Evolutionary conservation across 1,140 invertebrate species (phyloP).

Genomic region (Adelges cooleyi): DNA sequence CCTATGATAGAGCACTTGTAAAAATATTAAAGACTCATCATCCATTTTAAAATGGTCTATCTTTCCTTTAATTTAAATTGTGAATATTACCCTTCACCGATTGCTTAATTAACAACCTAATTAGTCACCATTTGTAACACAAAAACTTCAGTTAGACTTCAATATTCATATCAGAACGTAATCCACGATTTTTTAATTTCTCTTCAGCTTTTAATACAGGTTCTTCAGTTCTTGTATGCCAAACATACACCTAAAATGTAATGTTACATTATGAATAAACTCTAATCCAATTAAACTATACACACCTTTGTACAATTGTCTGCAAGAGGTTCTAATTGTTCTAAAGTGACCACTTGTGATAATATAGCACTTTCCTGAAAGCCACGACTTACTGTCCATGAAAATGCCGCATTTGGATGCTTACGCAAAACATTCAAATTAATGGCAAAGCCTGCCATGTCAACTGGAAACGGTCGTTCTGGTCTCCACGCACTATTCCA

Average conservation of each 20-base stretch:
- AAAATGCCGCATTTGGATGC: conserved; percentile 60
- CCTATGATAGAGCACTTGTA: no score
- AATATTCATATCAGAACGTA: conserved; percentile 53
- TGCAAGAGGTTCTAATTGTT: conserved; percentile 78
- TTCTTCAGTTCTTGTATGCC: conserved; percentile 91
- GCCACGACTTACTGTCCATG: conserved; percentile 68
- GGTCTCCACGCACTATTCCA: conserved; percentile 80
- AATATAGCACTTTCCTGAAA: conserved; percentile 89
- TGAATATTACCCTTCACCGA: no score
- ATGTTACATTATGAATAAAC: conserved; percentile 4
- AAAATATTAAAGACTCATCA: no score
- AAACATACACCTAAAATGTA: conserved; percentile 65
- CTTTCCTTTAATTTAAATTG: no score
- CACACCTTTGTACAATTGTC: conserved; percentile 73
- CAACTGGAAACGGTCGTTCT: conserved; percentile 83
- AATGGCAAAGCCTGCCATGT: conserved; percentile 98
- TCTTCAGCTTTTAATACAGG: conserved; percentile 56
- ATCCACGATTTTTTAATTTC: conserved; percentile 45
- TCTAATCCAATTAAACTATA: conserved; percentile 1
- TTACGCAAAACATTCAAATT: conserved; percentile 68
- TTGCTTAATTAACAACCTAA: no score
- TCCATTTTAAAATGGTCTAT: no score
- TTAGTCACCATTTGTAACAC: no score
- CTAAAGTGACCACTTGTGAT: conserved; percentile 58
- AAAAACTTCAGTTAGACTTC: conserved; percentile 47